A percentile compares a stretch with the other conserved stretches of the same genome.
These are phyloP conservation scores for Volucella inflata DNA, from an alignment of 2,888 invertebrate genomes.

Conservation along the genomic window DNA sequence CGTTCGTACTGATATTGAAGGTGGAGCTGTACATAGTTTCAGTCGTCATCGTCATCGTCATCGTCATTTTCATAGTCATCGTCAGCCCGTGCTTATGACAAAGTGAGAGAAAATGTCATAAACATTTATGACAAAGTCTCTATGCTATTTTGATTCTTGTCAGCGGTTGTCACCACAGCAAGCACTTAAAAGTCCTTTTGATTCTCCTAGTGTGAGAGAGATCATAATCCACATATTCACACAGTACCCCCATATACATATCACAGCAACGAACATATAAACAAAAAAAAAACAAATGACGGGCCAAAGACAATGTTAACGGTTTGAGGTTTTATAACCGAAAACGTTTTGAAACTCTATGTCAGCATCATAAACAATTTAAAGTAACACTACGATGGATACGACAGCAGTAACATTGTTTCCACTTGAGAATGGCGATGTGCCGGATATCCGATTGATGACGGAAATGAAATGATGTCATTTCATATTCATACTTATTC, in stretches of 20 bases:
- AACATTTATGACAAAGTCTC: slow-evolving; percentile 68
- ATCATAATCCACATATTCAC: slow-evolving; percentile 48
- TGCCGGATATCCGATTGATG: slow-evolving; percentile 1
- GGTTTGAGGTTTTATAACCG: slow-evolving; percentile 52
- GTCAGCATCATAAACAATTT: slow-evolving; percentile 55
- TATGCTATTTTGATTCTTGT: slow-evolving; percentile 65
- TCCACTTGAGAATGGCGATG: not conserved
- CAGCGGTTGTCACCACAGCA: slow-evolving; percentile 65
- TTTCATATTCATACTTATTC: slow-evolving; percentile 22
- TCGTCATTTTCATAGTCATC: not conserved
- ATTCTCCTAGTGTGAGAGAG: slow-evolving; percentile 23
- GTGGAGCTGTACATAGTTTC: slow-evolving; percentile 11
- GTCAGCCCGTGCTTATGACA: slow-evolving; percentile 54
- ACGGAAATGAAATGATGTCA: slow-evolving; percentile 14
- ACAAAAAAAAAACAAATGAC: not conserved
- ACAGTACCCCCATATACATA: slow-evolving; percentile 4
- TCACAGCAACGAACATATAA: slow-evolving; percentile 26
- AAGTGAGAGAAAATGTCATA: slow-evolving; percentile 61
- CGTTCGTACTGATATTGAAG: too few relatives aligned
- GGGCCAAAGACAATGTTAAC: slow-evolving; percentile 45
- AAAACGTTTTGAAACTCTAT: slow-evolving; percentile 44
- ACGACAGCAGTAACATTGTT: not conserved
- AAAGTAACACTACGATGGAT: slow-evolving; percentile 28
- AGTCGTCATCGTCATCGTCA: slow-evolving; percentile 19
- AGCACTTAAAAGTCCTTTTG: slow-evolving; percentile 61